phyloP scores from a whole-genome alignment of 2,888 invertebrate genomes.

The Halocaridina rubra region DNA sequence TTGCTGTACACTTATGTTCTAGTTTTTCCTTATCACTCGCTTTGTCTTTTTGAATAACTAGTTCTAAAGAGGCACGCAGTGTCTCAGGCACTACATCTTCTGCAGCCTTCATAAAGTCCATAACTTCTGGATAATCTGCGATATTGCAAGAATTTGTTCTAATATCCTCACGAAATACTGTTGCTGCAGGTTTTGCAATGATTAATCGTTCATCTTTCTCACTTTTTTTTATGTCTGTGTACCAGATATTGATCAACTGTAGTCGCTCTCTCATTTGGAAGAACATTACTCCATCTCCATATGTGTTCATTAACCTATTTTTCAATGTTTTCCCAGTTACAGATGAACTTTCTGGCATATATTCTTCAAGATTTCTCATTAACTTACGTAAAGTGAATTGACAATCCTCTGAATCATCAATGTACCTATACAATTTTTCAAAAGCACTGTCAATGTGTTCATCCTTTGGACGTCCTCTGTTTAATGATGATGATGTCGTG shows the following conservation, averaged over 20 bases:
- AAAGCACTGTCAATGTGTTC: too few relatives aligned
- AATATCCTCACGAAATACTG: background rate
- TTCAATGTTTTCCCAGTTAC: background rate
- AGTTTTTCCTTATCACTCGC: background rate
- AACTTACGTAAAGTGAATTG: too few relatives aligned
- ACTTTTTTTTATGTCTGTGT: background rate
- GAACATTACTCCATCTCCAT: too few relatives aligned
- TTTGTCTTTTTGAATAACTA: background rate
- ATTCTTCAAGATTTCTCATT: background rate
- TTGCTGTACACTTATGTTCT: background rate
- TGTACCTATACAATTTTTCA: too few relatives aligned
- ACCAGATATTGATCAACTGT: background rate
- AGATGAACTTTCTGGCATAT: background rate
- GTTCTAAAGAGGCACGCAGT: too few relatives aligned
- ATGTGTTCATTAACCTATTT: too few relatives aligned
- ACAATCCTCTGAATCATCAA: too few relatives aligned
- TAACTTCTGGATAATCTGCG: too few relatives aligned
- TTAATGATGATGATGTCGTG: too few relatives aligned
- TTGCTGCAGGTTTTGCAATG: background rate
- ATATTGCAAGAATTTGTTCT: too few relatives aligned
- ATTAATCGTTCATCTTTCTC: background rate
- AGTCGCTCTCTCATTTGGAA: background rate
- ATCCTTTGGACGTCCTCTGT: too few relatives aligned
- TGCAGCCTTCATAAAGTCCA: background rate
- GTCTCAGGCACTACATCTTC: background rate